Conservation (phyloP, 2,113 vertebrate genomes). For the Peucedramus taeniatus region DNA sequence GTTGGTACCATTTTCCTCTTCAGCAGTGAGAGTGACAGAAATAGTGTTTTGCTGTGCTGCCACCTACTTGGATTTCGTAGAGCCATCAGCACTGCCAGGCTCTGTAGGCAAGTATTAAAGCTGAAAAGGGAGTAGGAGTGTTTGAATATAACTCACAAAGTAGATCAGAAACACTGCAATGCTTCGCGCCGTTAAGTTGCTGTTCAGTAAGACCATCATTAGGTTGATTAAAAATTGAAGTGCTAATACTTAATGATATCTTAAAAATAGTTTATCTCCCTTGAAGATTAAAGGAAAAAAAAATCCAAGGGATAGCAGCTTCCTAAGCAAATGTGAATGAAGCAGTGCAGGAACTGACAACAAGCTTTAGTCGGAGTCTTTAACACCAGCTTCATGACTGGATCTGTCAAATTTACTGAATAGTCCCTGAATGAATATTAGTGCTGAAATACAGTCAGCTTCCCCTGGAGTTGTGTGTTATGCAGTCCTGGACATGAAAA, state of each 20-base stretch:
- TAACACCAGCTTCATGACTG: background rate
- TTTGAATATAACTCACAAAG: slow-evolving; percentile 17
- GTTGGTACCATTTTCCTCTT: slow-evolving; percentile 34
- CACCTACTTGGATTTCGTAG: slow-evolving; percentile 51
- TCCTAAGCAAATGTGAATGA: background rate
- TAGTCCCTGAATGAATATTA: background rate
- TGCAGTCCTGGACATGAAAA: background rate
- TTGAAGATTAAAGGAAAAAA: background rate
- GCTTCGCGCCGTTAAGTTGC: background rate
- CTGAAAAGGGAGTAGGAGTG: slow-evolving; percentile 39
- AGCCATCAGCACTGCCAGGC: slow-evolving; percentile 38
- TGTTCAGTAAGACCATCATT: background rate
- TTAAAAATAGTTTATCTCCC: background rate
- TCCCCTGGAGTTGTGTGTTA: background rate
- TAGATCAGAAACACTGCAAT: slow-evolving; percentile 2
- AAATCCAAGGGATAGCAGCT: background rate
- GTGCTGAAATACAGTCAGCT: background rate
- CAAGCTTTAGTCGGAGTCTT: background rate
- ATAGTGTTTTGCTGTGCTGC: slow-evolving; percentile 57
- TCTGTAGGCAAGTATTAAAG: slow-evolving; percentile 47
- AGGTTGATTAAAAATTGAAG: slow-evolving; percentile 15
- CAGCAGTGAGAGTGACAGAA: slow-evolving; percentile 26
- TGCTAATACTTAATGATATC: slow-evolving; percentile 14
- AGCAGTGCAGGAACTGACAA: background rate
- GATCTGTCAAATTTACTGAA: background rate